A percentile compares a stretch with the other conserved stretches of the same genome.
Evolutionary conservation across 2,888 invertebrate genomes (phyloP).

Genomic region (Patella depressa): DNA sequence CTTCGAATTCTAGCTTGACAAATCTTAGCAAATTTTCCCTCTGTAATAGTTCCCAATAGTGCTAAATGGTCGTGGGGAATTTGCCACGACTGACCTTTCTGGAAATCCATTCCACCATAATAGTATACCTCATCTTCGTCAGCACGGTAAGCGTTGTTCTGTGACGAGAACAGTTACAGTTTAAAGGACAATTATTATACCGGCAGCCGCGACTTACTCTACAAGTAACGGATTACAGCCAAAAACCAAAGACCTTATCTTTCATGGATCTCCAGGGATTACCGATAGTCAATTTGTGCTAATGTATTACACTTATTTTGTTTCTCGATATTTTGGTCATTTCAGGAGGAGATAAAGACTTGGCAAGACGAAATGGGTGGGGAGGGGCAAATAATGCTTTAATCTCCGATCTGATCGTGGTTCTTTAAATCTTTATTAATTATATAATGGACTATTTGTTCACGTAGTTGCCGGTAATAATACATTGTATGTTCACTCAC

Average conservation of each 20-base stretch:
- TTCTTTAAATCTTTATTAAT: too few species aligned
- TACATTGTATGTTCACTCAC: background rate
- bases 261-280: background rate
- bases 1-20: constrained; percentile 35
- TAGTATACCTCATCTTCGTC: constrained; percentile 38
- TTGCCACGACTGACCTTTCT: constrained; percentile 31
- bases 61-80: constrained; percentile 34
- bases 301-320: background rate
- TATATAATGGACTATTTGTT: too few species aligned
- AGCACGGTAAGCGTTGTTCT: constrained; percentile 31
- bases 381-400: too few species aligned
- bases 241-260: background rate
- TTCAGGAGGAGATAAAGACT: too few species aligned
- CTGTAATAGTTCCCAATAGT: constrained; percentile 35
- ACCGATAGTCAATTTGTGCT: constrained; percentile 18
- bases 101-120: constrained; percentile 40
- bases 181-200: too few species aligned
- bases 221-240: too few species aligned
- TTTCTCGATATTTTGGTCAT: too few species aligned
- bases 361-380: too few species aligned
- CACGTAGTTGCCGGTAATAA: too few species aligned
- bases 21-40: constrained; percentile 47
- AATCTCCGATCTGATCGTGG: too few species aligned
- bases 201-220: too few species aligned
- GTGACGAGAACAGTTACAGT: background rate